Base-by-base conservation (phyloP, 2,113 vertebrate genomes). In the Anhinga rufa region DNA sequence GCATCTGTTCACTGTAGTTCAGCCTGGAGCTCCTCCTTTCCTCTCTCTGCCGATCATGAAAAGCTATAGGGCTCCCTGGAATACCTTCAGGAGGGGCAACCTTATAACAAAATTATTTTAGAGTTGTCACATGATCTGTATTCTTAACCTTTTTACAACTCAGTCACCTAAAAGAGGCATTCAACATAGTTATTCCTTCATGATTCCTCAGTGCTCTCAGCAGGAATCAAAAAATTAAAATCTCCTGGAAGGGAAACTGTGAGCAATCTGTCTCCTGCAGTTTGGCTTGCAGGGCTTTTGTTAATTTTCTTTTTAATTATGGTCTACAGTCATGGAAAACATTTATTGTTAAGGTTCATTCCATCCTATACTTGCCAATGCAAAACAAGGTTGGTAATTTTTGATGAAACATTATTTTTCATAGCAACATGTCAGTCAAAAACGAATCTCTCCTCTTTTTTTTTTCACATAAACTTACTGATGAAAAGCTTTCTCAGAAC, bases 241-340 rank as follows among this genome's bases (percentile, higher is more conserved):
- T 84, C 31, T 49, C 29, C 44, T 91, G 49, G 52, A 80, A 89
- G 94, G 40, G n/a, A 89, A 92, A 58, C 31, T 22, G 24, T 36
- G 49, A 91, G 82, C 72, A 93, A 91, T 89, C 78, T 89, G 62
- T 82, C 70, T 87, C 78, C 66, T 89, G 70, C 29, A 69, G 77
- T 79, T 87, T 85, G 34, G 12, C 54, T 92, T 72, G 20, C 40
- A 82, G 57, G 58, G 14, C 1, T 89, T 93, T 87, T 85, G 70
- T 82, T 89, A 82, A 93, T 81, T 83, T 92, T 88, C 77, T 86
- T 94, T 70, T 93, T 88, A 96, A 93, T 92, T 92, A 81, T 21
- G 42, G 42, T 76, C 57, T 92, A 76, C 42, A 74, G 31, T 76
- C 28, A 66, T 24, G 21, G 58, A 94, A 92, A 40, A 58, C 16